Conservation (phyloP, 2,888 invertebrate genomes). For the Drepana falcataria region DNA sequence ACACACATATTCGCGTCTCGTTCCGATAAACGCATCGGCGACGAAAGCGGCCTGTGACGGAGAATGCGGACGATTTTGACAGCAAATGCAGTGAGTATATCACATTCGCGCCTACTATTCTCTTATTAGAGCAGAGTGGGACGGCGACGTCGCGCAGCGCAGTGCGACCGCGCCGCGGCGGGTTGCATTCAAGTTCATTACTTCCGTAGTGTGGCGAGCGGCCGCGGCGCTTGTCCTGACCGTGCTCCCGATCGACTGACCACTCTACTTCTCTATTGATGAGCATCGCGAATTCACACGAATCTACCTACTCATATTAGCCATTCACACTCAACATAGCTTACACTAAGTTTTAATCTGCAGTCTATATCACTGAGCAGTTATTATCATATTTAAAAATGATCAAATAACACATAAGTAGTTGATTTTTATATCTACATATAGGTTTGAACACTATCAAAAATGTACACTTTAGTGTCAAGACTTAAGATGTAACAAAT, state of each 20-base stretch:
- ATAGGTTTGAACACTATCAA: no score
- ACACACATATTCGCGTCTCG: constrained; percentile 78
- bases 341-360: no score
- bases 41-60: constrained; percentile 77
- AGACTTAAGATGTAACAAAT: no score
- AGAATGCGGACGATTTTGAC: constrained; percentile 76
- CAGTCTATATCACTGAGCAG: no score
- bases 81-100: constrained; percentile 72
- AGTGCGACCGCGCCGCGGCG: constrained; percentile 41
- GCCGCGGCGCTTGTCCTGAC: constrained; percentile 59
- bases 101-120: constrained; percentile 66
- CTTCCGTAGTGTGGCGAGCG: constrained; percentile 70
- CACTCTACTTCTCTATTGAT: constrained; percentile 29
- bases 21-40: constrained; percentile 78
- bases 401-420: no score
- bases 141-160: constrained; percentile 41
- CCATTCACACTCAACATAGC: neutral
- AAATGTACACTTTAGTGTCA: no score
- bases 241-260: constrained; percentile 54
- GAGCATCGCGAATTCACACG: constrained; percentile 19
- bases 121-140: constrained; percentile 57
- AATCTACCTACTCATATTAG: constrained; percentile 8
- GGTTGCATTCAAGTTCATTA: constrained; percentile 79
- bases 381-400: no score
- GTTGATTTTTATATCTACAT: no score